Evolutionary conservation across 1,140 invertebrate species (phyloP).

Genomic region (Brachionus sp.): DNA sequence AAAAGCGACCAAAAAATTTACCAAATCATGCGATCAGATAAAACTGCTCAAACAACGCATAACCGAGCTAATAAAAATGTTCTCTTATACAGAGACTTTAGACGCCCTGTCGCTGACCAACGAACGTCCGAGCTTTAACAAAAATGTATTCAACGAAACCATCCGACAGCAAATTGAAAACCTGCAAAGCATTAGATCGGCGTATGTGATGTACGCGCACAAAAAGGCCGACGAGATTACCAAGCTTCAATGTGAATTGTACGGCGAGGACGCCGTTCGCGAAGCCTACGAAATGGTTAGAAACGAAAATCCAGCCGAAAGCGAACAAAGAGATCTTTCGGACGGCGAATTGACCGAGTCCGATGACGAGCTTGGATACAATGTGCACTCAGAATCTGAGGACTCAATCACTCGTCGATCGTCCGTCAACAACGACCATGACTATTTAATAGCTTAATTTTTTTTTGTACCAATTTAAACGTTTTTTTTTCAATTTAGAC

Average conservation of each 20-base stretch:
- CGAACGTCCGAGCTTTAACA: neutral
- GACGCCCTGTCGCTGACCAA: neutral
- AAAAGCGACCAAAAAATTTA: constrained; percentile 40
- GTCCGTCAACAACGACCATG: constrained; percentile 27
- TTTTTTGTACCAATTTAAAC: constrained; percentile 28
- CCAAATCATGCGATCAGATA: constrained; percentile 39
- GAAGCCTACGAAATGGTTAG: constrained; percentile 2
- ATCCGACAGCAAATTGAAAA: constrained; percentile 36
- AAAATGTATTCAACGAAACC: constrained; percentile 41
- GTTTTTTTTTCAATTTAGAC: neutral
- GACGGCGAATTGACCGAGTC: neutral
- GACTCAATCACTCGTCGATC: neutral
- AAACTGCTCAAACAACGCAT: constrained; percentile 31
- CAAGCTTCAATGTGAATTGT: constrained; percentile 29
- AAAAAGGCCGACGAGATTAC: constrained; percentile 44
- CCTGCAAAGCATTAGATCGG: constrained; percentile 37
- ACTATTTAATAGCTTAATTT: constrained; percentile 13
- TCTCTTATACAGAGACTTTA: neutral
- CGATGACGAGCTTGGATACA: neutral
- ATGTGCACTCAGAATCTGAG: neutral
- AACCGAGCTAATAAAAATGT: constrained; percentile 40
- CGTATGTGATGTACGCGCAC: constrained; percentile 36
- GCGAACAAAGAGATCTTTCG: neutral
- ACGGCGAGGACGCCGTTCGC: constrained; percentile 31
- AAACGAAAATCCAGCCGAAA: neutral